Percentiles rank a stretch among this genome's conserved stretches.
phyloP scores from a whole-genome alignment of 2,797 vertebrate species.

The Hephaestus fuliginosus region DNA sequence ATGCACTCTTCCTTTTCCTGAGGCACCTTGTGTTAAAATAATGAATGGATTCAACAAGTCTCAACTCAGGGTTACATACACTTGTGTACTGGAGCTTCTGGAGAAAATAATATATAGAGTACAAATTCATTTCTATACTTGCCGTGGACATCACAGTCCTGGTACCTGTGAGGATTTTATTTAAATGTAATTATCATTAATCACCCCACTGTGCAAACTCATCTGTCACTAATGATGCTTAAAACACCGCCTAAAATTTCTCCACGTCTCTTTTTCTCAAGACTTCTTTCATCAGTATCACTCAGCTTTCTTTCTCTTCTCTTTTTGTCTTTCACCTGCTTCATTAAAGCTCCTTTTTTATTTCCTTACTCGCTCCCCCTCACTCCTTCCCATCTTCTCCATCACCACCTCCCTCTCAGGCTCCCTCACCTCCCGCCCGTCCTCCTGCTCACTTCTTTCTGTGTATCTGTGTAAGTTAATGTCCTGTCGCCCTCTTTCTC shows the following conservation, averaged over 20 bases:
- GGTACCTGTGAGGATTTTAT: background rate
- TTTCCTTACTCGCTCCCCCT: background rate
- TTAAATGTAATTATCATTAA: background rate
- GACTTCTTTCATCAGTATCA: background rate
- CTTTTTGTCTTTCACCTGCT: background rate
- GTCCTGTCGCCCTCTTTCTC: slow-evolving; percentile 28
- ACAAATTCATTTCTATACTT: too few relatives aligned
- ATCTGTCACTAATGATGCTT: too few relatives aligned
- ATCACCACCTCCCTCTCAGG: slow-evolving; percentile 10
- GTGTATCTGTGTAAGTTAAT: slow-evolving; percentile 1
- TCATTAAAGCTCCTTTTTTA: background rate
- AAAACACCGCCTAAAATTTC: background rate
- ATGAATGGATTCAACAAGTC: too few relatives aligned
- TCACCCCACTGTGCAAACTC: background rate
- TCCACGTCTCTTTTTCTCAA: background rate
- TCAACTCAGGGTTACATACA: too few relatives aligned
- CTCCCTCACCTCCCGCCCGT: background rate
- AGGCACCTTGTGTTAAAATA: too few relatives aligned
- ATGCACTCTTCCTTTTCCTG: background rate
- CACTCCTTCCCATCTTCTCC: slow-evolving; percentile 1
- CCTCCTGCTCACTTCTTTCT: background rate
- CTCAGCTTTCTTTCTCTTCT: background rate
- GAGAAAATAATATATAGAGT: too few relatives aligned
- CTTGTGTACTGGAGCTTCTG: too few relatives aligned
- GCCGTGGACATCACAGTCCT: too few relatives aligned